Base-by-base conservation (phyloP, 2,888 invertebrate species). In the Pherbina coryleti region DNA sequence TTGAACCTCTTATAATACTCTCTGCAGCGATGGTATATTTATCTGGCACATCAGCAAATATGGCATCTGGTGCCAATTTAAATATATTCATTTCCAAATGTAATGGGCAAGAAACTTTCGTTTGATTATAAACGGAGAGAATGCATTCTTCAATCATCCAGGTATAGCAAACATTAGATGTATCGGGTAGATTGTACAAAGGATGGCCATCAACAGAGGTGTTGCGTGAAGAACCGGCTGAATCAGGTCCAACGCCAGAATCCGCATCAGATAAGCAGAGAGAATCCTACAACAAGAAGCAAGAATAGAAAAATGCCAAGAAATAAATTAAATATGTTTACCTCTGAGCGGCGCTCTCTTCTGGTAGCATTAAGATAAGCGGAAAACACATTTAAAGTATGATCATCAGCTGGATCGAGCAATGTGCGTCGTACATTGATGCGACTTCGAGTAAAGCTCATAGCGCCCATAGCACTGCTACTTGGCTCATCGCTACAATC, bases 71-170 rank as follows among this genome's bases (percentile, higher is more conserved):
- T 3, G 98, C 98, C n/a, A 98, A 92, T 84, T 94, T 93, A 0
- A 94, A 90, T 80, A 97, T 91, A 28, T 93, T 91, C 84, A 94
- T 93, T 81, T 93, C 94, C 1, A 94, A 93, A 89, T 98, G 98
- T 3, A 91, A 91, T 0, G 96, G 95, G 85, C 98, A 98, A 72
- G 92, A 91, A 57, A 97, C 86, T 5, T 92, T 91, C 82, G 92
- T 92, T 76, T 92, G 92, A 83, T 94, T 93, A 90, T 96, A 95
- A 0, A 96, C 96, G 0, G 95, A 93, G 75, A 98, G 91, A 86
- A 99, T 97, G 90, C 98, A 98, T 89, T 98, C 97, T 90, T 99
- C 99, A 31, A 98, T 95, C 91, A 97, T 95, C 96, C 98, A 98
- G 11, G 94, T 92, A 85, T 95, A 95, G 79, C 91, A 92, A 76